Evolutionary conservation across 2,888 invertebrate genomes (phyloP).

Genomic region (Drosophila eohydei): DNA sequence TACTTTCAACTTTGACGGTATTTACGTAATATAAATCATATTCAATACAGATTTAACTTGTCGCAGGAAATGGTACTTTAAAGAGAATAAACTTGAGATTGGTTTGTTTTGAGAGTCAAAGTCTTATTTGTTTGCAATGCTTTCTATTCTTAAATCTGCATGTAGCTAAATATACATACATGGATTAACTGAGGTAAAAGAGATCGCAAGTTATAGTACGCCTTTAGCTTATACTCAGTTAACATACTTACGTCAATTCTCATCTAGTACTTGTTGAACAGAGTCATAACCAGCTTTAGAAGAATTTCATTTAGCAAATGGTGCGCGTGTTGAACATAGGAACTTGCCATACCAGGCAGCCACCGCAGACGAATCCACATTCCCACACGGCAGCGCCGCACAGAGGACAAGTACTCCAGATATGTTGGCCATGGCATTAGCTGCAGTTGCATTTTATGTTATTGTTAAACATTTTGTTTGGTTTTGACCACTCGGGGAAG

Average conservation of each 20-base stretch:
- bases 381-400: conserved; percentile 1
- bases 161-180: neutral
- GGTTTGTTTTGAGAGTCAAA: neutral
- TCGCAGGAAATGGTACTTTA: conserved; percentile 19
- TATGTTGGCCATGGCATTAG: conserved; percentile 14
- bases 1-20: neutral
- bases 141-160: neutral
- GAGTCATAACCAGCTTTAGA: conserved; percentile 7
- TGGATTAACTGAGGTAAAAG: neutral
- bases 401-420: conserved; percentile 6
- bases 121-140: too few species aligned
- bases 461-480: conserved; percentile 41
- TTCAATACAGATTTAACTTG: neutral
- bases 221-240: neutral
- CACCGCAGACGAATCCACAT: conserved; percentile 15
- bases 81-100: neutral
- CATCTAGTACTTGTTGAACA: neutral
- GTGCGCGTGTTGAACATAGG: conserved; percentile 28
- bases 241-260: neutral
- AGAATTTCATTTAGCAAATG: conserved; percentile 65
- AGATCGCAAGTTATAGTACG: neutral
- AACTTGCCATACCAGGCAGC: conserved; percentile 11
- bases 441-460: conserved; percentile 43
- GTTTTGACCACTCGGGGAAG: conserved; percentile 34
- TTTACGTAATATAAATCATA: neutral